Conservation (phyloP, 2,888 invertebrate genomes). For the Coelogynopora nodosa region DNA sequence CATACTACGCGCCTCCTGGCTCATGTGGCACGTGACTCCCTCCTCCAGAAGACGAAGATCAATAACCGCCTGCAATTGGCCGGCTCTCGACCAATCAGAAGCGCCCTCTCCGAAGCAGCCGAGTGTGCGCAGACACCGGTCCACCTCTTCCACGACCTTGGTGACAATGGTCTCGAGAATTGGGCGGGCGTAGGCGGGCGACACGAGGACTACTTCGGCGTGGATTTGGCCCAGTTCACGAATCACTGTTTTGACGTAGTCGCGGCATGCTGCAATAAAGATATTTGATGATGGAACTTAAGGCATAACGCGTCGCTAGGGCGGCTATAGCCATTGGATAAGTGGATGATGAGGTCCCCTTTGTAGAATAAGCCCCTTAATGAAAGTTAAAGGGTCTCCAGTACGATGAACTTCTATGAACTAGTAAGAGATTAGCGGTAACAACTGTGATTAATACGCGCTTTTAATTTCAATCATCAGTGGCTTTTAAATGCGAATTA, state of each 20-base stretch:
- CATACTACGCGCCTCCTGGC: background rate
- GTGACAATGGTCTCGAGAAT: background rate
- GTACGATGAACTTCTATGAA: too few relatives aligned
- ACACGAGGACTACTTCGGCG: background rate
- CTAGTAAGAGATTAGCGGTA: too few relatives aligned
- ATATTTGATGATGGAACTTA: too few relatives aligned
- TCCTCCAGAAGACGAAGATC: background rate
- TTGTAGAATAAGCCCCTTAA: too few relatives aligned
- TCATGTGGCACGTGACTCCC: background rate
- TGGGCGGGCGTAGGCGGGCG: background rate
- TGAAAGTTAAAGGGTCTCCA: too few relatives aligned
- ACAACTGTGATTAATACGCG: too few relatives aligned
- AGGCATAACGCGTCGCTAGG: too few relatives aligned
- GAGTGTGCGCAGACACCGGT: background rate
- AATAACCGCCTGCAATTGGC: background rate
- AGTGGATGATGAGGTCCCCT: too few relatives aligned
- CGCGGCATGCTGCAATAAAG: background rate
- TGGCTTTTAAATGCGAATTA: too few relatives aligned
- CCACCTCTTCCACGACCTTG: background rate
- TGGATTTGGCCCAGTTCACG: background rate
- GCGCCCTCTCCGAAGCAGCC: background rate
- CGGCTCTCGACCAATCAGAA: background rate
- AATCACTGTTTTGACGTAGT: background rate
- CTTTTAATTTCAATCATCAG: too few relatives aligned
- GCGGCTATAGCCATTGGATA: too few relatives aligned